Conservation (phyloP, 2,113 vertebrate species). For the Cyphomyrus discorhynchus region DNA sequence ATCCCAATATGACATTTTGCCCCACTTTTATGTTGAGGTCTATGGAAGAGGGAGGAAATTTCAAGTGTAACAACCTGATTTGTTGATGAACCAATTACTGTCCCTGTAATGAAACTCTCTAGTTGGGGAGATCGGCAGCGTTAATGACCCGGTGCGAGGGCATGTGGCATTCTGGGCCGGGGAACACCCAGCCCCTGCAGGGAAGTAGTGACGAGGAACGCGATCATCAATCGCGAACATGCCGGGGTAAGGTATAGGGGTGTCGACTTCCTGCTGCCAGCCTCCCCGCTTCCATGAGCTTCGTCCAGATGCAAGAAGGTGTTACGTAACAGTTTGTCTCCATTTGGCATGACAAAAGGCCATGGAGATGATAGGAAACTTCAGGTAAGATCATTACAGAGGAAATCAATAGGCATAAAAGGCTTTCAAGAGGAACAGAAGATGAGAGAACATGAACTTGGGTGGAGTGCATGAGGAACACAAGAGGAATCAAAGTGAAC, state of each 20-base stretch:
- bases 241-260: not conserved
- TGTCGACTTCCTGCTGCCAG: not conserved
- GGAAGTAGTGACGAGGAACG: not conserved
- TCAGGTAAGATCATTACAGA: not conserved
- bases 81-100: not conserved
- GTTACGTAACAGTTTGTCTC: conserved; percentile 12
- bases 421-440: not conserved
- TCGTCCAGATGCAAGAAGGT: not conserved
- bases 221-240: not conserved
- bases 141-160: not conserved
- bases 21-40: not conserved
- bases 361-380: not conserved
- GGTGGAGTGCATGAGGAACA: not conserved
- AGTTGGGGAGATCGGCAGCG: not conserved
- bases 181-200: not conserved
- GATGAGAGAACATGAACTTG: not conserved
- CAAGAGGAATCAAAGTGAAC: not conserved
- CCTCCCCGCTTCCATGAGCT: not conserved
- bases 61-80: not conserved
- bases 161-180: too few relatives aligned
- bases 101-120: not conserved
- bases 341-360: not conserved
- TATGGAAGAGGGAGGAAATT: not conserved
- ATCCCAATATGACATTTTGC: not conserved
- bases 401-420: not conserved